Evolutionary conservation across 1,140 invertebrate genomes (phyloP), one percentile per base, ranked within the genome.

Genomic region (Littorina saxatilis): DNA sequence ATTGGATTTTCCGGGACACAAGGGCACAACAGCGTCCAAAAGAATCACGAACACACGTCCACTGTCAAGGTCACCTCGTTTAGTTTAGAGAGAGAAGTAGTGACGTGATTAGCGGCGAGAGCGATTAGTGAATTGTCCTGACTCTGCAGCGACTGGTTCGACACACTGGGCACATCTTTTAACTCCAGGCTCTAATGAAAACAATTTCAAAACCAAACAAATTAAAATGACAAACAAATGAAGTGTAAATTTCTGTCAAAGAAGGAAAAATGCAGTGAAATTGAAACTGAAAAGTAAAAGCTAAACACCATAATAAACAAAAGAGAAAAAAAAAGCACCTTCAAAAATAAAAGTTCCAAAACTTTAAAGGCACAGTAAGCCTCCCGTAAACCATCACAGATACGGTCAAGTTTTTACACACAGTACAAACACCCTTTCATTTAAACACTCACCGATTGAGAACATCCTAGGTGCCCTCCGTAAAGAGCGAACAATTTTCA

Each of bases 61-160:
- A 5, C 23, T 2, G 39, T 73, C 29, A n/a, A n/a, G n/a, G 68
- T 83, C 82, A 85, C 86, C 83, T 85, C 83, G 70, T 87, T 87
- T 39, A 87, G 79, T 73, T 85, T 85, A 73, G 84, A 85, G 61
- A 87, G 77, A 23, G 86, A 87, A n/a, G 82, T 84, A 78, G 86
- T 87, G 78, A 85, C 82, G 81, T 85, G 82, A 83, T 82, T 84
- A 74, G 86, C 86, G 79, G 86, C 77, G 75, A 85, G 82, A 61
- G 82, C 81, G 58, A 87, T 83, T 32, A 87, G 84, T 27, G 84
- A 83, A 75, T 85, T 85, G 81, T 87, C 86, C 27, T 75, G 72
- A 75, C 80, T 79, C 39, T 68, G 66, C 68, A 83, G 35, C 78
- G 77, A 82, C 52, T 81, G 77, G 50, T 76, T 74, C 15, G 82